Conservation (phyloP, 2,113 vertebrate species). For the Ivindomyrus marchei region DNA sequence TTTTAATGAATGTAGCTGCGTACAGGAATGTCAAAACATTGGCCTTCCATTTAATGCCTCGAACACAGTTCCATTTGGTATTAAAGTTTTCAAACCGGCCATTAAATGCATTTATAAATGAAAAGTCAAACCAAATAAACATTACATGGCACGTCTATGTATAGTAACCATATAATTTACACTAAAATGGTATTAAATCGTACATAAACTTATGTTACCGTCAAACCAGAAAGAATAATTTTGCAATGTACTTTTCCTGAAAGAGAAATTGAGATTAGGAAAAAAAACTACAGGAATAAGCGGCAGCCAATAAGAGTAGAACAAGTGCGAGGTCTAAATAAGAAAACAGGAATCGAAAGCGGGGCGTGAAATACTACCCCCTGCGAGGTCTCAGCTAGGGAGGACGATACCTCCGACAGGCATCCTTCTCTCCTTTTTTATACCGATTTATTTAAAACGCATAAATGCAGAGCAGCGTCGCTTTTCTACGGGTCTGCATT, state of each 20-base stretch:
- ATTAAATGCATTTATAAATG: neutral
- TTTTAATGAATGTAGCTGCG: neutral
- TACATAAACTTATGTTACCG: neutral
- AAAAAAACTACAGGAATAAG: neutral
- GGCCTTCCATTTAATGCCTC: neutral
- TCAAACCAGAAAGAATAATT: neutral
- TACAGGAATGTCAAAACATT: neutral
- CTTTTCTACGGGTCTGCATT: neutral
- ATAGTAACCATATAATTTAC: neutral
- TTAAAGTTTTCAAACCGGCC: neutral
- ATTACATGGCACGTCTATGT: neutral
- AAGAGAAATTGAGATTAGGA: neutral
- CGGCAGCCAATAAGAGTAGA: constrained; percentile 22
- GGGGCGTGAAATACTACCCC: neutral
- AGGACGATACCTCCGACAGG: neutral
- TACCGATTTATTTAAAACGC: constrained; percentile 1
- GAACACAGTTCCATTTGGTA: neutral
- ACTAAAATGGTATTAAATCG: neutral
- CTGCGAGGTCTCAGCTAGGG: neutral
- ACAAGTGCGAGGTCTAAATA: constrained; percentile 16
- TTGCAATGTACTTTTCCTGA: neutral
- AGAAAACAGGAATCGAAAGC: constrained; percentile 17
- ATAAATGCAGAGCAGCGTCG: constrained; percentile 5
- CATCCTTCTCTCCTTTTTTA: neutral
- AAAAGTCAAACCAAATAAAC: neutral